phyloP scores from a whole-genome alignment of 2,797 vertebrate genomes.

The Eupleurogrammus muticus region DNA sequence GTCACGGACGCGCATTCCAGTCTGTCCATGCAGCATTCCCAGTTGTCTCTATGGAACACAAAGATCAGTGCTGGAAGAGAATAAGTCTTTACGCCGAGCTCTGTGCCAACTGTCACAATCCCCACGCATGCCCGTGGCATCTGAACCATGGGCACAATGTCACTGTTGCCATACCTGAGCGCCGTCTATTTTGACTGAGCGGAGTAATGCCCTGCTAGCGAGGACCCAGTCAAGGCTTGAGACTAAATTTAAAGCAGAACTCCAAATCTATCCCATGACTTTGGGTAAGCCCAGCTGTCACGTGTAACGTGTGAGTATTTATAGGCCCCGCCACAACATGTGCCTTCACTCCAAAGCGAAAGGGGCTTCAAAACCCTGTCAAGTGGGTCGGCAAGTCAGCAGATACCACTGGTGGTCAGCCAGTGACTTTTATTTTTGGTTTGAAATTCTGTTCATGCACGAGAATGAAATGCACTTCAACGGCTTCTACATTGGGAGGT shows the following conservation, averaged over 20 bases:
- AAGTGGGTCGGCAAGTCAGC: slow-evolving; percentile 48
- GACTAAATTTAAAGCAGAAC: slow-evolving; percentile 75
- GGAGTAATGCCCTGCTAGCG: slow-evolving; percentile 33
- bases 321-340: slow-evolving; percentile 69
- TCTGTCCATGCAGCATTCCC: slow-evolving; percentile 58
- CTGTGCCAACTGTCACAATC: slow-evolving; percentile 28
- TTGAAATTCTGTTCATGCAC: neutral
- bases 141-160: slow-evolving; percentile 46
- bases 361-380: slow-evolving; percentile 34
- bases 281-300: slow-evolving; percentile 73
- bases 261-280: slow-evolving; percentile 54
- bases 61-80: slow-evolving; percentile 48
- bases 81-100: slow-evolving; percentile 30
- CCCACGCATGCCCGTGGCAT: slow-evolving; percentile 27
- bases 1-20: slow-evolving; percentile 59
- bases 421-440: slow-evolving; percentile 23
- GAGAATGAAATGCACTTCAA: neutral
- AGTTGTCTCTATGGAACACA: slow-evolving; percentile 67
- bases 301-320: slow-evolving; percentile 71
- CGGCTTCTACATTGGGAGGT: too few species aligned
- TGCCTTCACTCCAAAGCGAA: slow-evolving; percentile 60
- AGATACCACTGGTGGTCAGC: slow-evolving; percentile 34
- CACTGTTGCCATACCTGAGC: slow-evolving; percentile 30
- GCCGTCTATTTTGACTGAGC: slow-evolving; percentile 37
- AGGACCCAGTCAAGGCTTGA: slow-evolving; percentile 62